These are phyloP conservation scores for Ammospiza nelsoni DNA, from an alignment of 2,113 vertebrate species.

Conservation along the genomic window DNA sequence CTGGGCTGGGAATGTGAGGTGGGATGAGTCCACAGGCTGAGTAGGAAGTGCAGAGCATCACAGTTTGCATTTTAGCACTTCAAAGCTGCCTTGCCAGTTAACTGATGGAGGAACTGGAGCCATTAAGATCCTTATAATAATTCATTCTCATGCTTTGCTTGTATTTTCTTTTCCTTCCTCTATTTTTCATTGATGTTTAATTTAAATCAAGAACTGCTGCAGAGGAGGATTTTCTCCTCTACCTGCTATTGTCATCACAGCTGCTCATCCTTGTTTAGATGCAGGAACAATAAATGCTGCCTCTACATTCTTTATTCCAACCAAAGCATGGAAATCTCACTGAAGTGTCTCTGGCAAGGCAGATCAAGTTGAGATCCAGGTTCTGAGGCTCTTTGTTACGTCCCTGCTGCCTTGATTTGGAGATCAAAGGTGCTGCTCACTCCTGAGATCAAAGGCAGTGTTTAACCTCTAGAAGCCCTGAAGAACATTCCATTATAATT, in stretches of 20 bases:
- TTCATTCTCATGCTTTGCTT: neutral
- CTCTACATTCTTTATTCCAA: neutral
- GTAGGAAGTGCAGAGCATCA: neutral
- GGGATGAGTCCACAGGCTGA: neutral
- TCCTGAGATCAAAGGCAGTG: constrained; percentile 54
- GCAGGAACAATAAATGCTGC: neutral
- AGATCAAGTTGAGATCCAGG: constrained; percentile 1
- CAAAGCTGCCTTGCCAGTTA: neutral
- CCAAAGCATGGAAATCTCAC: neutral
- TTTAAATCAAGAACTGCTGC: neutral
- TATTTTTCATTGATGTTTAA: neutral
- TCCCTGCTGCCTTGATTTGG: constrained; percentile 53
- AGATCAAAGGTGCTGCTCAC: constrained; percentile 63
- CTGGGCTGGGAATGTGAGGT: neutral
- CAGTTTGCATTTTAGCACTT: neutral
- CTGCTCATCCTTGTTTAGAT: neutral
- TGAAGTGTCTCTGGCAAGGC: constrained; percentile 30
- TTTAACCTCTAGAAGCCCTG: constrained; percentile 67
- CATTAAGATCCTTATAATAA: neutral
- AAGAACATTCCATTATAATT: constrained; percentile 51
- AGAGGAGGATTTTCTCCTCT: neutral
- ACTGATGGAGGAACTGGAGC: neutral
- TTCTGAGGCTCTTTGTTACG: neutral
- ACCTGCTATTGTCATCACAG: neutral
- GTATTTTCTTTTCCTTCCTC: neutral